Evolutionary conservation across 2,113 vertebrate species (phyloP).

Genomic region (Lamprologus tigripictilis): DNA sequence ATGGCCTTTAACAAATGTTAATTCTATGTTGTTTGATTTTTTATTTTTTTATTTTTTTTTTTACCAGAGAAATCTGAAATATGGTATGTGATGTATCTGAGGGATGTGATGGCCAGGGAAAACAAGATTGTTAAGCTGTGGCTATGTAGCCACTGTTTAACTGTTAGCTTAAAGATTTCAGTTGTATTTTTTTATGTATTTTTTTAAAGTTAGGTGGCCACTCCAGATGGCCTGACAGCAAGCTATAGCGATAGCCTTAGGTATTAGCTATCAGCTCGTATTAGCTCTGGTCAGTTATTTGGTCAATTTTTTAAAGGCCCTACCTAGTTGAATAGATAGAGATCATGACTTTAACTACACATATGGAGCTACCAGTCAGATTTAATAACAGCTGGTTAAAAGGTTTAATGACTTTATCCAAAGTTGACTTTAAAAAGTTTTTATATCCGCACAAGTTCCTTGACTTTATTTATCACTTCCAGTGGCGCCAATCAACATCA

Average conservation of each 20-base stretch:
- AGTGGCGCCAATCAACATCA: not conserved
- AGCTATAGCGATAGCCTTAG: not conserved
- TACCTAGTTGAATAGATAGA: not conserved
- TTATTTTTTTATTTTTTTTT: not conserved
- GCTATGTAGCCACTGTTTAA: not conserved
- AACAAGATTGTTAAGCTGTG: not conserved
- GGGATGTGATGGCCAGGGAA: not conserved
- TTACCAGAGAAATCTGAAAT: not conserved
- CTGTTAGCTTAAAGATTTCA: not conserved
- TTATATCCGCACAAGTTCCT: not conserved
- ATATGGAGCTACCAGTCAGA: not conserved
- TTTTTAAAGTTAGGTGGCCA: not conserved
- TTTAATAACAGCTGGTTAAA: not conserved
- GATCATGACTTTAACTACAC: not conserved
- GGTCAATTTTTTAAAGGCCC: not conserved
- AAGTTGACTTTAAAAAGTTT: not conserved
- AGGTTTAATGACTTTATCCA: not conserved
- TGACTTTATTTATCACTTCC: not conserved
- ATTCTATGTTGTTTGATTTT: not conserved
- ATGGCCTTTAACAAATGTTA: not conserved
- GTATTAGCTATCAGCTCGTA: not conserved
- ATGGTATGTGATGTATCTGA: not conserved
- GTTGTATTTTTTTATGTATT: not conserved
- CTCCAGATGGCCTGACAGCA: not conserved
- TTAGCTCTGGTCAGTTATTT: not conserved